A percentile compares a stretch with the other conserved stretches of the same genome.
Evolutionary conservation across 2,797 vertebrate genomes (phyloP).

Genomic region (Coendou prehensilis): DNA sequence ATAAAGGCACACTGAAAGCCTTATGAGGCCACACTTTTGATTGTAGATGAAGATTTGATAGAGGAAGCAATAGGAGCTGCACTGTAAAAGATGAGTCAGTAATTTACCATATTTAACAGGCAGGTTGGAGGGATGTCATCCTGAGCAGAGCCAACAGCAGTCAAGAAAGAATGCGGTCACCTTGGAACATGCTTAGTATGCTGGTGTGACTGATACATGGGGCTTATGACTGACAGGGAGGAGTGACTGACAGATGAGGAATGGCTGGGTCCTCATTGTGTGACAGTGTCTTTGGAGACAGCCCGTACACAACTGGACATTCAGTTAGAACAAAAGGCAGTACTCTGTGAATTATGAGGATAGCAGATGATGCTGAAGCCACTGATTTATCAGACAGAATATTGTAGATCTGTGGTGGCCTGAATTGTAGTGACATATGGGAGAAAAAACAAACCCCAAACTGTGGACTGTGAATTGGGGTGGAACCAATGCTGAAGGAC

Average conservation of each 20-base stretch:
- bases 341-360: neutral
- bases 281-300: neutral
- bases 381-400: neutral
- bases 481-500: constrained; percentile 6
- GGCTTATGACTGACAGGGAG: neutral
- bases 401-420: neutral
- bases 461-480: neutral
- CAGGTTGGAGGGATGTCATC: neutral
- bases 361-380: neutral
- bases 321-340: neutral
- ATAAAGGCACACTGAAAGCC: constrained; percentile 1
- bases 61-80: neutral
- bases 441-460: neutral
- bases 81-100: neutral
- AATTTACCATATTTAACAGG: neutral
- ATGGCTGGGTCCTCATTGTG: neutral
- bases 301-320: neutral
- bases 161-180: neutral
- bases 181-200: neutral
- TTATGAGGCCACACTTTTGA: neutral
- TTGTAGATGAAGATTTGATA: neutral
- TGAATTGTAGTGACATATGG: constrained; percentile 18
- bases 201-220: neutral
- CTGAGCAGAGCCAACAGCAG: neutral
- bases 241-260: neutral